Base-by-base conservation (phyloP, 2,797 vertebrate genomes). In the Phyllotis vaccarum region DNA sequence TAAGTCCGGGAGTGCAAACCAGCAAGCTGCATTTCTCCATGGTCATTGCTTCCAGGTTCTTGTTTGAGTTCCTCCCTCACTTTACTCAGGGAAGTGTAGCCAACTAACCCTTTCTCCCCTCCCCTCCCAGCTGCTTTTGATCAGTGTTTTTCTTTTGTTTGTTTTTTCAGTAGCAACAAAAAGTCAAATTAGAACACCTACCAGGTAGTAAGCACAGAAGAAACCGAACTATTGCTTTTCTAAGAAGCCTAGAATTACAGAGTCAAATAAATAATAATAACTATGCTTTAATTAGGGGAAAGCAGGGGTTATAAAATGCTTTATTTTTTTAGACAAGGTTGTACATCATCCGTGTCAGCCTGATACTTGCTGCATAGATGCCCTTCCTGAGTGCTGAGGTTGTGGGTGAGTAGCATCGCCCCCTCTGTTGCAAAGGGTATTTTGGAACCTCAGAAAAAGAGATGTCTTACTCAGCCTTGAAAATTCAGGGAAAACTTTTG, bases 261-360 rank as follows among this genome's bases (percentile, higher is more conserved):
- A 68, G 9, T 91, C 64, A 89, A 56, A 91, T 31, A 91, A 83
- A 90, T 81, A 86, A 70, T 86, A 60, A 91, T 74, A 80, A 78
- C 68, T 66, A 75, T 52, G 13, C 43, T 49, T 75, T 58, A 92
- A 90, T 13, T 52, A 80, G 46, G 24, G 60, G n/a, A 46, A 72
- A 68, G 60, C 11, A 75, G 49, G 68, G 24, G 75, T 46, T 64
- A 19, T 56, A 34, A 64, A 88, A 88, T n/a, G 2, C 12, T 76
- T 60, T 75, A 16, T 60, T n/a, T 62, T 49, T 89, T 89, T 12
- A 89, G 40, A 17, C 19, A 46, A 21, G 56, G 29, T 34, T 46
- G 16, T 56, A 49, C 9, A 3, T 6, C 27, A 56, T 31, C 5
- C 37, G 34, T 34, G 70, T n/a, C 19, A 14, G n/a, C 68, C 37